Conservation (phyloP, 2,888 invertebrate genomes). For the Papilio demoleus region DNA sequence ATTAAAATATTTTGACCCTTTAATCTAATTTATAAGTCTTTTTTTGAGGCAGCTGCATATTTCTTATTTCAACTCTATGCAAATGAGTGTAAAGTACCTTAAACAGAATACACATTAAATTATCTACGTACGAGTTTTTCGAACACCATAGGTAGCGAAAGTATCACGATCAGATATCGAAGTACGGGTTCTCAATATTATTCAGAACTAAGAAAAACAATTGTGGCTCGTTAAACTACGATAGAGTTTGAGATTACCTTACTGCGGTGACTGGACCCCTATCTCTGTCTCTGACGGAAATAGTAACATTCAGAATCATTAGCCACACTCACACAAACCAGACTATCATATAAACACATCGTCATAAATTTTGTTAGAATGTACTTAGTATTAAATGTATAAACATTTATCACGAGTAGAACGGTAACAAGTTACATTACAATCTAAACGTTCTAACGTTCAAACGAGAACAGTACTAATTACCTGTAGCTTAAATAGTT, state of each 20-base stretch:
- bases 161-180: conserved; percentile 79
- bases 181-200: conserved; percentile 79
- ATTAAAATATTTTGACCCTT: not conserved
- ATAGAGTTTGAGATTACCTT: conserved; percentile 74
- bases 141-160: conserved; percentile 70
- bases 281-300: conserved; percentile 56
- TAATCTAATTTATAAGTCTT: not conserved
- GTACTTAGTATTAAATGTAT: conserved; percentile 34
- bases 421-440: conserved; percentile 26
- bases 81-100: not conserved
- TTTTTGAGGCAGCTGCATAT: too few species aligned
- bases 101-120: conserved; percentile 63
- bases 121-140: conserved; percentile 79
- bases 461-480: conserved; percentile 39
- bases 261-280: conserved; percentile 60
- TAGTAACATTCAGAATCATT: conserved; percentile 45
- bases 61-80: not conserved
- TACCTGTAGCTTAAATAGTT: conserved; percentile 33
- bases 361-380: conserved; percentile 8
- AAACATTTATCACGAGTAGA: conserved; percentile 34
- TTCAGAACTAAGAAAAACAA: conserved; percentile 83
- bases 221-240: conserved; percentile 81
- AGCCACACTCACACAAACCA: conserved; percentile 28
- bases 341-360: conserved; percentile 17
- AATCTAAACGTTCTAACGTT: conserved; percentile 34